These are phyloP conservation scores for Agriopis marginaria DNA, from an alignment of 2,888 invertebrate genomes.

Conservation along the genomic window DNA sequence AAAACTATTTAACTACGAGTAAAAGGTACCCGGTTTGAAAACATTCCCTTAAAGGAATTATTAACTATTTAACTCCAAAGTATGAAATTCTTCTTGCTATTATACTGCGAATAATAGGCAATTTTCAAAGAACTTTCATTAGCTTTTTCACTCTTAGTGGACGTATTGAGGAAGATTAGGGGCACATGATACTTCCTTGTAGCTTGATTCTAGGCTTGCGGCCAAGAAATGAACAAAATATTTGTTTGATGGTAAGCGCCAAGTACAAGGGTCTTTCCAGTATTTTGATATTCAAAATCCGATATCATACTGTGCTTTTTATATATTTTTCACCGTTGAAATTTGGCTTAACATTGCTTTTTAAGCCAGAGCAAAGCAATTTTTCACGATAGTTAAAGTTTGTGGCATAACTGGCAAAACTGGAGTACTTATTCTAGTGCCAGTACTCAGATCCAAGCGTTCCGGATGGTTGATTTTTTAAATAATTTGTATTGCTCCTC, in stretches of 20 bases:
- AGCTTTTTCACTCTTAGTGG: conserved; percentile 28
- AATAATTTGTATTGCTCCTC: too few relatives aligned
- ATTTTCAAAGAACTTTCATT: conserved; percentile 35
- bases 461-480: too few relatives aligned
- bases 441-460: too few relatives aligned
- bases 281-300: too few relatives aligned
- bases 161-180: conserved; percentile 16
- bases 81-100: conserved; percentile 34
- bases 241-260: not conserved
- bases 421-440: too few relatives aligned
- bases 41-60: conserved; percentile 68
- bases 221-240: not conserved
- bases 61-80: conserved; percentile 56
- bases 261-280: too few relatives aligned
- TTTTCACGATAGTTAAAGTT: too few relatives aligned
- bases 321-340: too few relatives aligned
- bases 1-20: conserved; percentile 68
- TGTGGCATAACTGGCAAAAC: too few relatives aligned
- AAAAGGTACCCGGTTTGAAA: conserved; percentile 71
- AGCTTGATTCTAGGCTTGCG: not conserved
- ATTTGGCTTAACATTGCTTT: too few relatives aligned
- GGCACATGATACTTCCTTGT: not conserved
- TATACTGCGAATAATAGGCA: conserved; percentile 33
- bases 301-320: too few relatives aligned
- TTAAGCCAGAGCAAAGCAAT: too few relatives aligned